phyloP scores from a whole-genome alignment of 2,888 invertebrate genomes.

The Nemapogon koenigi region DNA sequence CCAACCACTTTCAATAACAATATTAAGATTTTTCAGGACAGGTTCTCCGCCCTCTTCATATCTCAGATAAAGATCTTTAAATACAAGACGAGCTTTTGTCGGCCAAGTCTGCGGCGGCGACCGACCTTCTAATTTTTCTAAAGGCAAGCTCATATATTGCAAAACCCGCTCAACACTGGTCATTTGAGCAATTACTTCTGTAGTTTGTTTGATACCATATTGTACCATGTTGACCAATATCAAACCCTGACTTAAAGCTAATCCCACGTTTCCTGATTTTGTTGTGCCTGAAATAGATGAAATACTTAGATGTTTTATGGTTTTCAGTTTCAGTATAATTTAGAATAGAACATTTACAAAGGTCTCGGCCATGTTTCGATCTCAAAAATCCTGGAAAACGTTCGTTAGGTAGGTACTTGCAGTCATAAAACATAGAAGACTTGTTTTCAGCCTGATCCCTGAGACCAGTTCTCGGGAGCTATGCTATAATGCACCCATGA shows the following conservation, averaged over 20 bases:
- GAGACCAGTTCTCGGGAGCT: no score
- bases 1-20: slow-evolving; percentile 68
- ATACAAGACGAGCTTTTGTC: slow-evolving; percentile 61
- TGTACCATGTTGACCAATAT: slow-evolving; percentile 83
- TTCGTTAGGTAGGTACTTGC: no score
- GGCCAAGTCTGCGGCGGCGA: slow-evolving; percentile 70
- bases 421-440: no score
- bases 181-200: slow-evolving; percentile 80
- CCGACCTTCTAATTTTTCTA: slow-evolving; percentile 70
- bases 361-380: no score
- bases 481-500: no score
- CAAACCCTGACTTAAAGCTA: slow-evolving; percentile 75
- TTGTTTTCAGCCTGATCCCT: no score
- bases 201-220: slow-evolving; percentile 79
- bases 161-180: slow-evolving; percentile 82
- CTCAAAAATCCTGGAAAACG: no score
- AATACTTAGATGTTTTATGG: background rate
- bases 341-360: no score
- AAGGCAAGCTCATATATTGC: slow-evolving; percentile 76
- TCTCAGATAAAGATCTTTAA: slow-evolving; percentile 67
- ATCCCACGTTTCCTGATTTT: slow-evolving; percentile 72
- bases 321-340: background rate
- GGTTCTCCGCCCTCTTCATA: slow-evolving; percentile 69
- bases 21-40: slow-evolving; percentile 72
- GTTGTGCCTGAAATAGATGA: slow-evolving; percentile 41